Percentiles rank a stretch among this genome's conserved stretches.
phyloP scores from a whole-genome alignment of 2,888 invertebrate species.

The Heteropelma amictum region DNA sequence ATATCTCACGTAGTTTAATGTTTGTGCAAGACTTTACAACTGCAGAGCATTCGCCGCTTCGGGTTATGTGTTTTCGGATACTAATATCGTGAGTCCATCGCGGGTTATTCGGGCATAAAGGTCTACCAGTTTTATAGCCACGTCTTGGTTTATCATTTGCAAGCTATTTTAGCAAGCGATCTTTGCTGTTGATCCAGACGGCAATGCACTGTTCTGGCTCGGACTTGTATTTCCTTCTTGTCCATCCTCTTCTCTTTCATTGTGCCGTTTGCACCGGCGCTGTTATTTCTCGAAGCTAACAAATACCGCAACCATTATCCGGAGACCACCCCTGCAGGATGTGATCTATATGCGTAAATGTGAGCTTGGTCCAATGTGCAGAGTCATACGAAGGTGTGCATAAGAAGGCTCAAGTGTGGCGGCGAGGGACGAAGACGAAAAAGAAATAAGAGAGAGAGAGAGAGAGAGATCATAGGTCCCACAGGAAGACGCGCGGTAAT shows the following conservation, averaged over 20 bases:
- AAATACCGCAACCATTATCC: constrained; percentile 53
- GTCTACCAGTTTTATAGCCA: constrained; percentile 14
- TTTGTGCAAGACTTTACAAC: background rate
- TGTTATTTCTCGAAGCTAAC: constrained; percentile 46
- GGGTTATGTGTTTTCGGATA: constrained; percentile 3
- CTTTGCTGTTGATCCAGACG: constrained; percentile 13
- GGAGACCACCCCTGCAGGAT: constrained; percentile 1
- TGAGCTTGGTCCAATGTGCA: constrained; percentile 7
- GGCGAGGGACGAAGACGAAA: background rate
- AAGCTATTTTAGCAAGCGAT: constrained; percentile 7
- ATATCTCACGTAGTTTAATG: no score
- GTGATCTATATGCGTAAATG: constrained; percentile 27
- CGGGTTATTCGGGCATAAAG: constrained; percentile 4
- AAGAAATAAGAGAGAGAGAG: constrained; percentile 24
- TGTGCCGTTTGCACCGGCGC: background rate
- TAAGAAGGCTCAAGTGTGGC: background rate
- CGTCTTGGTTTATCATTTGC: constrained; percentile 26
- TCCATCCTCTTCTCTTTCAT: background rate
- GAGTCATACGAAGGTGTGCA: constrained; percentile 23
- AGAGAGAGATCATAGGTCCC: constrained; percentile 50
- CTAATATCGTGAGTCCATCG: constrained; percentile 10
- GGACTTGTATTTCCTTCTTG: background rate
- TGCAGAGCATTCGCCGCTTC: constrained; percentile 16
- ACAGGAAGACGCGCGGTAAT: constrained; percentile 24
- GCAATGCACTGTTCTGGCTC: background rate